These are phyloP conservation scores for Rhopalosiphum padi DNA, from an alignment of 1,140 invertebrate species.

Conservation along the genomic window DNA sequence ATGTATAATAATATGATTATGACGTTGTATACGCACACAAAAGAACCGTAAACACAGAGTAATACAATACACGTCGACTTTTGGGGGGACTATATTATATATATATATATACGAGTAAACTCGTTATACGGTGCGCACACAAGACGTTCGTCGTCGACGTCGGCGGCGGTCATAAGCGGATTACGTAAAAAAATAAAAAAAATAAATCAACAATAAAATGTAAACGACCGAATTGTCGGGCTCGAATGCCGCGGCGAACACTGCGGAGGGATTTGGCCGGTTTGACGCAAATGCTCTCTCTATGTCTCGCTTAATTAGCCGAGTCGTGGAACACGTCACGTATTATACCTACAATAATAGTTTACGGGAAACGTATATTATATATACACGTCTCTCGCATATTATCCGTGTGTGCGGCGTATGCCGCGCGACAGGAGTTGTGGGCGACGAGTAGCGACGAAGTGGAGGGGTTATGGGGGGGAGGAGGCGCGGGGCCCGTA, in stretches of 20 bases:
- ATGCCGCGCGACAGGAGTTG: no score
- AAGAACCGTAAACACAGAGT: background rate
- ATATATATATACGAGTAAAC: background rate
- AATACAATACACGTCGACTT: background rate
- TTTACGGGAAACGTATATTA: no score
- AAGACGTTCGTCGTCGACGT: background rate
- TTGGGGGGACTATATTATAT: background rate
- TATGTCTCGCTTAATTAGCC: background rate
- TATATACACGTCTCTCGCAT: no score
- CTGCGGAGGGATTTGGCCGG: background rate
- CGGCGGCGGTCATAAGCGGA: background rate
- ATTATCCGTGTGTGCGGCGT: no score
- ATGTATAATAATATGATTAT: background rate
- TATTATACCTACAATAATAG: no score
- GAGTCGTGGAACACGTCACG: no score
- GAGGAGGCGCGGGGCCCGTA: background rate
- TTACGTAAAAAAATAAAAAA: background rate
- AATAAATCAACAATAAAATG: no score
- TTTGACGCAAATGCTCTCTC: background rate
- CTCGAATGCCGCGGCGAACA: no score
- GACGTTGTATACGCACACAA: background rate
- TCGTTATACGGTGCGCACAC: background rate
- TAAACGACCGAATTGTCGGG: background rate
- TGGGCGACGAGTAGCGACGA: no score
- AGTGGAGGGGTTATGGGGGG: no score